Evolutionary conservation across 2,113 vertebrate species (phyloP).

Genomic region (Tamias sibiricus): DNA sequence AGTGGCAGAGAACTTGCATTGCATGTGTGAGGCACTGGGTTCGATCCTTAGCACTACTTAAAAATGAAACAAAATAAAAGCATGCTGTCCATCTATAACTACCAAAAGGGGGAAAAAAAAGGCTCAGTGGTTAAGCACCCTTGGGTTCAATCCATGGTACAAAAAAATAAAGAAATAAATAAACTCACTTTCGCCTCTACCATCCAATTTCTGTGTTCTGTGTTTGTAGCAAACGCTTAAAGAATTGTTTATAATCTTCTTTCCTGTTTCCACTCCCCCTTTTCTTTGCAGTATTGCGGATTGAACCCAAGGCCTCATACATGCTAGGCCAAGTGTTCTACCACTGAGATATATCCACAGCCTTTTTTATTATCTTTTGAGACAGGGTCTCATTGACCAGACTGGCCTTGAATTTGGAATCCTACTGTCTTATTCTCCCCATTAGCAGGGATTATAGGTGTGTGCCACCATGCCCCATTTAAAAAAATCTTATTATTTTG

Average conservation of each 20-base stretch:
- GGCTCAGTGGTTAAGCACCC: no score
- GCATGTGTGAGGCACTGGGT: no score
- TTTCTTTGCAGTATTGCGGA: not conserved
- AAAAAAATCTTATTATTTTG: slow-evolving; percentile 18
- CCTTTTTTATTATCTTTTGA: not conserved
- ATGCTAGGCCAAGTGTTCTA: not conserved
- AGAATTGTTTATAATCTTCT: not conserved
- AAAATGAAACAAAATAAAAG: no score
- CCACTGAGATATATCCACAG: not conserved
- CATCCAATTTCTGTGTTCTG: not conserved
- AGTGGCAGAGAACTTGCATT: no score
- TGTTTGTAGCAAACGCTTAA: slow-evolving; percentile 15
- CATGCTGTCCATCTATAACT: no score
- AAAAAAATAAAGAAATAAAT: no score
- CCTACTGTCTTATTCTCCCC: not conserved
- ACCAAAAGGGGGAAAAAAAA: no score
- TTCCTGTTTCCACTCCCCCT: not conserved
- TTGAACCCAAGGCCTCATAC: not conserved
- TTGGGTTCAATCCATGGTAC: no score
- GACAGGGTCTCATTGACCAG: not conserved
- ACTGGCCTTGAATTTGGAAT: not conserved
- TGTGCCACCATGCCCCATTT: not conserved
- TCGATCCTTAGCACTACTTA: no score
- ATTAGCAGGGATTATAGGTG: not conserved
- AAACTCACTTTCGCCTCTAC: not conserved